Evolutionary conservation across 2,888 invertebrate genomes (phyloP).

Genomic region (Exocentrus adspersus): DNA sequence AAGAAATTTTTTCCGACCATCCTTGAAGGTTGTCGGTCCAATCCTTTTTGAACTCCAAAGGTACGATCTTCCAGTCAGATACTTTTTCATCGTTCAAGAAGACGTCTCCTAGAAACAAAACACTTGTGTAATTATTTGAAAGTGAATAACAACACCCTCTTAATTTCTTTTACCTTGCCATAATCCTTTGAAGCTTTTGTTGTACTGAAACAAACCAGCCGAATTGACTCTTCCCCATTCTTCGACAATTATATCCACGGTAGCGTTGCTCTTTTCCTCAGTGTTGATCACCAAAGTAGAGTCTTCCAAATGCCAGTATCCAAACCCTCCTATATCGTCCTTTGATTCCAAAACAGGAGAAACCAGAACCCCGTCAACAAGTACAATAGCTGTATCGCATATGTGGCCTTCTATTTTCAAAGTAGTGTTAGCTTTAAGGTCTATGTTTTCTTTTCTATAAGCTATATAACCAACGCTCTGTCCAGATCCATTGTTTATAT

Average conservation of each 20-base stretch:
- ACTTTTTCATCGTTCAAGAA: conserved; percentile 59
- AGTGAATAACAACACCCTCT: too few species aligned
- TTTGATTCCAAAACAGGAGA: conserved; percentile 51
- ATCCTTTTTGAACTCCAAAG: not conserved
- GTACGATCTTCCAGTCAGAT: conserved; percentile 60
- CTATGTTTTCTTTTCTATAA: conserved; percentile 61
- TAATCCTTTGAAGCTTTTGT: conserved; percentile 56
- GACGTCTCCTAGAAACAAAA: conserved; percentile 60
- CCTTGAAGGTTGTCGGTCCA: not conserved
- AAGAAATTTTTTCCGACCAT: not conserved
- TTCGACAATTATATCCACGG: conserved; percentile 69
- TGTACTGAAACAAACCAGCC: conserved; percentile 59
- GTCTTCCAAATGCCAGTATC: conserved; percentile 60
- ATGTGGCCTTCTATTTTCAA: conserved; percentile 59
- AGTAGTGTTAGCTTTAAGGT: conserved; percentile 48
- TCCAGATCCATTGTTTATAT: conserved; percentile 62
- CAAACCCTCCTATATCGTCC: conserved; percentile 58
- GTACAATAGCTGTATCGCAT: conserved; percentile 65
- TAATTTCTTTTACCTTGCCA: conserved; percentile 60
- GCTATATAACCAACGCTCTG: conserved; percentile 69
- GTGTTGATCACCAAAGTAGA: conserved; percentile 45
- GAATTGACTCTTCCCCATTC: conserved; percentile 84
- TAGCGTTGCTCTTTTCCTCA: conserved; percentile 48
- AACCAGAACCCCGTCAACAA: conserved; percentile 61
- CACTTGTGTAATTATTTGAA: too few species aligned